Percentiles rank a stretch among this genome's conserved stretches.
Evolutionary conservation across 2,888 invertebrate species (phyloP).

Genomic region (Druceiella hillmani): DNA sequence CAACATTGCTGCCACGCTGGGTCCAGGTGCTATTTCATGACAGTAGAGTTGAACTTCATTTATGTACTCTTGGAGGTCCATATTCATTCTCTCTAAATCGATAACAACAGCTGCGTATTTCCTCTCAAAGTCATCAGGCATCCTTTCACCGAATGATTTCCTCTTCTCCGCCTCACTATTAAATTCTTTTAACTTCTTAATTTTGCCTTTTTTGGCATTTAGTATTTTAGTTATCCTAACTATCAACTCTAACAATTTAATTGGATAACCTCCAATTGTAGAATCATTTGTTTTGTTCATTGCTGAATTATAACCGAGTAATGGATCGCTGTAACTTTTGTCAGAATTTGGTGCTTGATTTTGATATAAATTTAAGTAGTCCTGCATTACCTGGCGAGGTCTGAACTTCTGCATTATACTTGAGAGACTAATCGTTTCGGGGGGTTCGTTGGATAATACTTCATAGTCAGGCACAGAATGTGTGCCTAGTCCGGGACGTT

Average conservation of each 20-base stretch:
- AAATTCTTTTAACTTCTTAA: constrained; percentile 75
- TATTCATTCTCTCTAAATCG: constrained; percentile 87
- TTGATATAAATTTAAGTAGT: constrained; percentile 46
- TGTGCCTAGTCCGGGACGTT: constrained; percentile 85
- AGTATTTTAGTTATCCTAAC: constrained; percentile 84
- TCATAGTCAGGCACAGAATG: constrained; percentile 96
- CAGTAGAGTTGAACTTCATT: constrained; percentile 80
- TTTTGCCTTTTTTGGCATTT: constrained; percentile 73
- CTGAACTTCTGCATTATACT: constrained; percentile 78
- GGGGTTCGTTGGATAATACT: constrained; percentile 88
- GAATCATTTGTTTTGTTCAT: constrained; percentile 40
- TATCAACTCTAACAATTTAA: constrained; percentile 78
- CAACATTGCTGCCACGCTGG: constrained; percentile 79
- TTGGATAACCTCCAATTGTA: constrained; percentile 75
- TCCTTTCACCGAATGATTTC: constrained; percentile 70
- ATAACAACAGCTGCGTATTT: constrained; percentile 85
- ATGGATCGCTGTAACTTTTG: constrained; percentile 60
- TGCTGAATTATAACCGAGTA: constrained; percentile 53
- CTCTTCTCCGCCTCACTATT: constrained; percentile 88
- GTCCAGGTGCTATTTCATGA: constrained; percentile 82
- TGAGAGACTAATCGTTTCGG: constrained; percentile 83
- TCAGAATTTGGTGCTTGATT: constrained; percentile 33
- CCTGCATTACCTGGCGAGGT: constrained; percentile 59
- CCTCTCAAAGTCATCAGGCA: constrained; percentile 84
- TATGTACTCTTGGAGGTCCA: constrained; percentile 78